These are phyloP conservation scores for Ganaspis sp. DNA, from an alignment of 1,140 invertebrate species.

Conservation along the genomic window DNA sequence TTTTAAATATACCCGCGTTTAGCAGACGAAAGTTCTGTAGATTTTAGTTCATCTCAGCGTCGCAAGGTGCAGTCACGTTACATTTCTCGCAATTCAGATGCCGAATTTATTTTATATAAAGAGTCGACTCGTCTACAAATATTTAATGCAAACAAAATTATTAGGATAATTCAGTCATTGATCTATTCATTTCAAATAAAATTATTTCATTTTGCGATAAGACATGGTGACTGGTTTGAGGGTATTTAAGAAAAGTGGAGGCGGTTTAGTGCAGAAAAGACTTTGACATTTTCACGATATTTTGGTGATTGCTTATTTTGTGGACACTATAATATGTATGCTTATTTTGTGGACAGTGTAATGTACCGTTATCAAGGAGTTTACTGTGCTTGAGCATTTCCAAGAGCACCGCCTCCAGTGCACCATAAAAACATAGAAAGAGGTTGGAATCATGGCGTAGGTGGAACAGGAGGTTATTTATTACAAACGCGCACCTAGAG, in stretches of 20 bases:
- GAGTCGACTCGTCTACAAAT: too few relatives aligned
- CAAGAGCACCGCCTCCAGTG: slow-evolving; percentile 8
- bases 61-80: too few relatives aligned
- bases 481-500: slow-evolving; percentile 21
- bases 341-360: not conserved
- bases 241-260: not conserved
- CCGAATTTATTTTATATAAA: too few relatives aligned
- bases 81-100: too few relatives aligned
- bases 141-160: too few relatives aligned
- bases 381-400: not conserved
- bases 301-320: not conserved
- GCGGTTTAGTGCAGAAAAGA: not conserved
- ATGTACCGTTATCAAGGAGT: slow-evolving; percentile 9
- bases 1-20: too few relatives aligned
- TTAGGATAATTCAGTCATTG: too few relatives aligned
- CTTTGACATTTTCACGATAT: not conserved
- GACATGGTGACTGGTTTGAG: not conserved
- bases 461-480: slow-evolving; percentile 18
- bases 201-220: slow-evolving; percentile 17
- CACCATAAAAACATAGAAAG: slow-evolving; percentile 4
- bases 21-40: too few relatives aligned
- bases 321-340: not conserved
- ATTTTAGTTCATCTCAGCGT: too few relatives aligned
- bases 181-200: too few relatives aligned
- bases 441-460: not conserved